phyloP scores from a whole-genome alignment of 2,888 invertebrate genomes.

The Azorinus chamasolen region DNA sequence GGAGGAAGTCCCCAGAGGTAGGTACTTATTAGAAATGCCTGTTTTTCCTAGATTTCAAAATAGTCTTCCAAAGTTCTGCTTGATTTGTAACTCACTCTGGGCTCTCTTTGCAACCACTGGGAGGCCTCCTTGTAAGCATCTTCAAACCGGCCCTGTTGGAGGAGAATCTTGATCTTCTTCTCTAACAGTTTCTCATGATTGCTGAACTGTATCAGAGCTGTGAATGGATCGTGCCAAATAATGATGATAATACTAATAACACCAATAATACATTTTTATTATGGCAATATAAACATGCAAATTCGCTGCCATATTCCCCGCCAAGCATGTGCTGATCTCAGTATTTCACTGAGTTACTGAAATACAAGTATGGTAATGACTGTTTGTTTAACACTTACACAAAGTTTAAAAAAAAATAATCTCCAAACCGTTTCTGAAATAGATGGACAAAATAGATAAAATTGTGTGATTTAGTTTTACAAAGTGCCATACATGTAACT shows the following conservation, averaged over 20 bases:
- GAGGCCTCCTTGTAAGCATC: slow-evolving; percentile 78
- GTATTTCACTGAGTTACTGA: not conserved
- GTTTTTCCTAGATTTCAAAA: too few species aligned
- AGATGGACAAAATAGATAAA: too few species aligned
- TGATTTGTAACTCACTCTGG: slow-evolving; percentile 73
- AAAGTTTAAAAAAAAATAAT: too few species aligned
- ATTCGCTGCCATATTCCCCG: not conserved
- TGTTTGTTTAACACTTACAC: too few species aligned
- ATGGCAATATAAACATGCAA: not conserved
- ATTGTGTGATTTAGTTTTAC: too few species aligned
- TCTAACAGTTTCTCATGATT: slow-evolving; percentile 78
- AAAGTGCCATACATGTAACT: too few species aligned
- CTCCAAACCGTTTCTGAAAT: too few species aligned
- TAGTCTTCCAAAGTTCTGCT: not conserved
- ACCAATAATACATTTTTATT: too few species aligned
- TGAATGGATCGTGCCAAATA: too few species aligned
- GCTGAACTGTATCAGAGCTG: slow-evolving; percentile 70
- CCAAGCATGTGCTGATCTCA: not conserved
- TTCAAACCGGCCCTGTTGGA: slow-evolving; percentile 79
- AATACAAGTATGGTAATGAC: too few species aligned
- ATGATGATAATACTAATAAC: not conserved
- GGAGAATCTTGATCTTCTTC: slow-evolving; percentile 82
- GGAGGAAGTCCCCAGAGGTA: too few species aligned
- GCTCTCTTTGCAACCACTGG: slow-evolving; percentile 77
- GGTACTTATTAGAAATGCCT: too few species aligned